These are phyloP conservation scores for Saccopteryx bilineata DNA, from an alignment of 2,113 vertebrate species.

Conservation along the genomic window DNA sequence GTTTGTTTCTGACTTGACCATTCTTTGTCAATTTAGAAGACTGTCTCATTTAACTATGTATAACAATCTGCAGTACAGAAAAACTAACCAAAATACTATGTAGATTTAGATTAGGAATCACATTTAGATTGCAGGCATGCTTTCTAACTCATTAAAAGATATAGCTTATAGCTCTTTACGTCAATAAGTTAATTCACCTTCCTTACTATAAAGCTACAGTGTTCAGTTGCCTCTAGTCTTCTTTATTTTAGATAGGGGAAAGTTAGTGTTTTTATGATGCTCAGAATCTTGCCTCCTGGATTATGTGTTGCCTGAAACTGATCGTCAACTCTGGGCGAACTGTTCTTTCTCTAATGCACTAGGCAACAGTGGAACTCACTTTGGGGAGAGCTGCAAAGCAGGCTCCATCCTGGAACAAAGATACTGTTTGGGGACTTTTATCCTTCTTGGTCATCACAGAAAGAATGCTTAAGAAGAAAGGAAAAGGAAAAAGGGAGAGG, in stretches of 20 bases:
- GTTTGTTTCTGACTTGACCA: background rate
- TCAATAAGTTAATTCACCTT: background rate
- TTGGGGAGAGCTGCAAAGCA: background rate
- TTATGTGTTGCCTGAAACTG: background rate
- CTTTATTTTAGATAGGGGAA: background rate
- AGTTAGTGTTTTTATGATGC: background rate
- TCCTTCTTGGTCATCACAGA: background rate
- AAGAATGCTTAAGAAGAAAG: constrained; percentile 35
- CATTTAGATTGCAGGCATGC: background rate
- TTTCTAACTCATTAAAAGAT: background rate
- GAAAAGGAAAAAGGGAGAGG: constrained; percentile 40
- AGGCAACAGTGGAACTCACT: background rate
- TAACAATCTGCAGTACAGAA: background rate
- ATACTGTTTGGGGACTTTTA: background rate
- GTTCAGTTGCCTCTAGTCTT: background rate
- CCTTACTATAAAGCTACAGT: background rate
- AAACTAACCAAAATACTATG: background rate
- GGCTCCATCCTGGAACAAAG: background rate
- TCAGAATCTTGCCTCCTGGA: background rate
- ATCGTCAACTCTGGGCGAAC: background rate
- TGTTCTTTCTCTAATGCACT: background rate
- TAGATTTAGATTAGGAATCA: background rate
- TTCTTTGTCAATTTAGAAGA: constrained; percentile 19
- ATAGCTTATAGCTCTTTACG: background rate
- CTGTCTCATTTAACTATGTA: background rate